Base-by-base conservation (phyloP, 2,113 vertebrate species). In the Hassar affinis region DNA sequence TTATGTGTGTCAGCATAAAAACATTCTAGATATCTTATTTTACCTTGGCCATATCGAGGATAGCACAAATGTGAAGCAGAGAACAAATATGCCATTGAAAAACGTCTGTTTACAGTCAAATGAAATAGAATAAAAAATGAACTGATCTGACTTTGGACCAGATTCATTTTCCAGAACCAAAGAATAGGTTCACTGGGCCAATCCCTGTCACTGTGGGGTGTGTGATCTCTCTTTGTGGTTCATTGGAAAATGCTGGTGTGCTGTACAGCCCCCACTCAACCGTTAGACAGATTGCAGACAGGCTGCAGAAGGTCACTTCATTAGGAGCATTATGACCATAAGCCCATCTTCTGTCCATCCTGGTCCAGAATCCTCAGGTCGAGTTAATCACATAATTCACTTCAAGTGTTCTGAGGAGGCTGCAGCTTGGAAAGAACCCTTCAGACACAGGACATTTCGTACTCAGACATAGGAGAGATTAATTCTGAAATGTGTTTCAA, bases 201-300 rank as follows among this genome's bases (percentile, higher is more conserved):
- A 96, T 96, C 90, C 89, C 88, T 88, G 89, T 91, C 94, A 98
- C 96, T 97, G 97, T 96, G 94, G 95, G 95, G 93, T 92, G 93
- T 95, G 94, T 96, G 96, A 97, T 98, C 95, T 96, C 94, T 94
- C 95, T 97, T 97, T 98, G 96, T 97, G 94, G 95, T 95, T 96
- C 96, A 96, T 96, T 97, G 95, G 96, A 92, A 97, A 96, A 95
- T 95, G 95, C 94, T 95, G 96, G 96, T 97, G 95, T 94, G 95
- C 95, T 96, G 95, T 94, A 95, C 88, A 91, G 95, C 95, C 94
- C 92, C 90, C 94, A 94, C 95, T 96, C 96, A 96, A 95, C 96
- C 96, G 97, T 97, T 97, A 97, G 96, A 96, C 94, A 95, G 92
- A 95, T 90, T 96, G 95, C 97, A 97, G 97, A 97, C 97, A 98